Conservation (phyloP, 2,888 invertebrate species). For the Andrena fulva region DNA sequence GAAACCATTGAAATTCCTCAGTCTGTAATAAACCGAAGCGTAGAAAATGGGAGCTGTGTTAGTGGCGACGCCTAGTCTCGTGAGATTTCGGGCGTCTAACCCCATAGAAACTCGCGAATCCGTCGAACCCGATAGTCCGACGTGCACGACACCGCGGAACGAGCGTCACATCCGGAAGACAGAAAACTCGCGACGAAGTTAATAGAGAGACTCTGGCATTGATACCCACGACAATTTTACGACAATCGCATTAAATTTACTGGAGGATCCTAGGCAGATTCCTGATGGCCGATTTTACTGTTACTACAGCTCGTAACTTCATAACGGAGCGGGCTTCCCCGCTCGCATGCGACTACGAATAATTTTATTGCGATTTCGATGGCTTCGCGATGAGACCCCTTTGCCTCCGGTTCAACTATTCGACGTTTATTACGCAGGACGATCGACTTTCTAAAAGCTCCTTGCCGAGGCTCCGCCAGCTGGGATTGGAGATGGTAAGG, state of each 20-base stretch:
- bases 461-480: not conserved
- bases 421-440: constrained; percentile 16
- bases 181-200: constrained; percentile 10
- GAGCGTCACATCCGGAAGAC: not conserved
- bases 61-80: too few species aligned
- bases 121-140: constrained; percentile 1
- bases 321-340: constrained; percentile 33
- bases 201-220: not conserved
- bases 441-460: constrained; percentile 7
- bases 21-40: too few species aligned
- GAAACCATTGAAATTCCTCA: too few species aligned
- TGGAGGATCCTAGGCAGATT: not conserved
- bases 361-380: constrained; percentile 50
- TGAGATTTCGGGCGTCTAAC: constrained; percentile 8
- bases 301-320: constrained; percentile 39
- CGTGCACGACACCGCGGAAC: not conserved
- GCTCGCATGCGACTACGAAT: constrained; percentile 26
- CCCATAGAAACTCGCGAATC: not conserved
- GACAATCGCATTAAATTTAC: constrained; percentile 49
- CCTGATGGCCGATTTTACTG: constrained; percentile 50
- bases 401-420: constrained; percentile 9
- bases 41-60: too few species aligned
- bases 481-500: not conserved
- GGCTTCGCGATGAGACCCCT: constrained; percentile 20
- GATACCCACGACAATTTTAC: constrained; percentile 40